phyloP scores from a whole-genome alignment of 2,888 invertebrate species.

The Dorcus parallelipipedus region DNA sequence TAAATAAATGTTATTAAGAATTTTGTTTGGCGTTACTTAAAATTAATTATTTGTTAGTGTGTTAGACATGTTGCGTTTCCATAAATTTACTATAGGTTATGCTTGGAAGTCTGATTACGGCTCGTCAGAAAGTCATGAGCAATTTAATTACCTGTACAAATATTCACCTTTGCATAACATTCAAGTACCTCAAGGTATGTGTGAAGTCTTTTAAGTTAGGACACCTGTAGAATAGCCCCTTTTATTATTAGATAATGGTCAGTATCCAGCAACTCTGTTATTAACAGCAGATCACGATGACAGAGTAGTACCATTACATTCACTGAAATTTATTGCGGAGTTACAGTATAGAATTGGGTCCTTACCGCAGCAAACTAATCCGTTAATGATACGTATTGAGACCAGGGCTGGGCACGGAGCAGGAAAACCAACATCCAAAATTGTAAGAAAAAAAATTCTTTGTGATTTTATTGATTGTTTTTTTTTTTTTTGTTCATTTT shows the following conservation, averaged over 20 bases:
- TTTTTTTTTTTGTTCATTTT: slow-evolving; percentile 42
- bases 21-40: background rate
- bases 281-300: slow-evolving; percentile 99
- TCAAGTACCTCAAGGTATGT: slow-evolving; percentile 58
- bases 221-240: background rate
- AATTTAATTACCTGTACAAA: slow-evolving; percentile 80
- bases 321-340: slow-evolving; percentile 90
- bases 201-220: background rate
- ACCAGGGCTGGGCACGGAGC: slow-evolving; percentile 96
- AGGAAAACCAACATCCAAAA: slow-evolving; percentile 94
- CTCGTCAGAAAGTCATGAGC: slow-evolving; percentile 78
- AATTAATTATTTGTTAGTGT: slow-evolving; percentile 61
- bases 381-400: slow-evolving; percentile 85
- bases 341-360: slow-evolving; percentile 73
- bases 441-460: slow-evolving; percentile 56
- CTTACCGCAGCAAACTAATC: slow-evolving; percentile 69
- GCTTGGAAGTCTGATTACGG: slow-evolving; percentile 97
- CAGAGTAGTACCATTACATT: slow-evolving; percentile 95
- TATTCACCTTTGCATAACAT: slow-evolving; percentile 96
- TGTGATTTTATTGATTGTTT: background rate
- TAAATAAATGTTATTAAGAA: slow-evolving; percentile 48
- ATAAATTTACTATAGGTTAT: slow-evolving; percentile 96
- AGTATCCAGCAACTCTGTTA: slow-evolving; percentile 90
- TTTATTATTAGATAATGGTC: slow-evolving; percentile 44
- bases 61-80: slow-evolving; percentile 95